Evolutionary conservation across 2,888 invertebrate genomes (phyloP), one percentile per base, ranked within the genome.

Genomic region (Pollenia labialis): DNA sequence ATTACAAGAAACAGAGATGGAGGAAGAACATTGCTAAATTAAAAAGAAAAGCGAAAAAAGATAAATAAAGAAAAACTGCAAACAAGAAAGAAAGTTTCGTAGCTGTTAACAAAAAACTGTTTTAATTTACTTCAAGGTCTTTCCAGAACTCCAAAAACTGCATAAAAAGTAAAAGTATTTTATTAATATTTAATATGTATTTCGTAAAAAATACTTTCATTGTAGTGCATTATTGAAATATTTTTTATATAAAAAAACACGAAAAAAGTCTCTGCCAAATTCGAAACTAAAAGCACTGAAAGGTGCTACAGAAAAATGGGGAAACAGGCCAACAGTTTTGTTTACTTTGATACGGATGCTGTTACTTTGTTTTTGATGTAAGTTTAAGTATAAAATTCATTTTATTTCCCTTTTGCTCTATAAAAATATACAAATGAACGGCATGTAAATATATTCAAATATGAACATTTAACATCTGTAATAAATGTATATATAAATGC

Each of bases 361-460:
- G 72, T 56, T 81, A 46, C 71, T 60, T 48, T 52, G 40, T 60
- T 68, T 14, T 69, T 76, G 23, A 40, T 54, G 40, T 64, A 18
- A 76, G 54, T 82, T 82, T 76, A 69, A 62, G 62, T 62, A 23
- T 56, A 32, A 52, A 64, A 23, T 23, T 44, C 50, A 48, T 72
- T 12, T 50, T 44, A 68, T 77, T 40, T 64, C 58, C 54, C n/a
- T 68, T 77, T 52, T 42, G 23, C n/a, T 69, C 11, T 62, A 18
- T 40, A 16, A 11, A 50, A 9, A 52, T 9, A 56, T 18, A 52
- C 50, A 50, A 7, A 60, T 2, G 52, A 40, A 44, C 0, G 16
- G 16, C 18, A 42, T 40, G 60, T n/a, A 4, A 23, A 4, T 32
- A 8, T 10, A 12, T 18, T 4, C 32, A 32, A 16, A 50, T 40